Percentiles rank a stretch among this genome's conserved stretches.
Evolutionary conservation across 30 jellyfish, hydroid and myxozoan genomes (phyloP).

Genomic region (Hydractinia symbiolongicarpus): DNA sequence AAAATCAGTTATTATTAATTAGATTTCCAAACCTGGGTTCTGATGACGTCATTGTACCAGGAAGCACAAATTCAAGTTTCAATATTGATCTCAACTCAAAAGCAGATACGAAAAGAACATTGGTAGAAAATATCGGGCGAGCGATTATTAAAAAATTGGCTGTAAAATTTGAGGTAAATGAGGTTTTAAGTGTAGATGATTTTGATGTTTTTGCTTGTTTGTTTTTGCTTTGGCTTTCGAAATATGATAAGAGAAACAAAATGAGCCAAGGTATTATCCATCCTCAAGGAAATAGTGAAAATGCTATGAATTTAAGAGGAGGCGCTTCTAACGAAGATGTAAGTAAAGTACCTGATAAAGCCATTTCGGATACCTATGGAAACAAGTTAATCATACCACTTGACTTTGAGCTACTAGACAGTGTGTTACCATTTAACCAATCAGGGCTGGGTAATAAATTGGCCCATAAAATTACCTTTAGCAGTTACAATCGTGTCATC

Average conservation of each 20-base stretch:
- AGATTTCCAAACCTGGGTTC: neutral
- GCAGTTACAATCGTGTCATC: neutral
- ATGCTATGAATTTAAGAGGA: neutral
- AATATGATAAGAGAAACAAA: neutral
- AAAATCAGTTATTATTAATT: neutral
- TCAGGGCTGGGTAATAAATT: neutral
- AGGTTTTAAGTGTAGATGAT: neutral
- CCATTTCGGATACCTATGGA: constrained; percentile 2
- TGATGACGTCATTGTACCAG: neutral
- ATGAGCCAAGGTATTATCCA: neutral
- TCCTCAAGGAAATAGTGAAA: neutral
- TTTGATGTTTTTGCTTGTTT: neutral
- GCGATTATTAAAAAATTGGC: neutral
- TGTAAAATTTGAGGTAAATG: constrained; percentile 1
- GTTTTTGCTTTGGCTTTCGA: neutral
- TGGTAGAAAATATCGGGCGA: neutral
- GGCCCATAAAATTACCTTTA: neutral
- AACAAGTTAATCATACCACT: neutral
- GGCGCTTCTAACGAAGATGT: neutral
- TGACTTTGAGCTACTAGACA: neutral
- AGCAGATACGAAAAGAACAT: neutral
- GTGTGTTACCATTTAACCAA: neutral
- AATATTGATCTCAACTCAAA: neutral
- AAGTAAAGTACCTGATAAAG: neutral
- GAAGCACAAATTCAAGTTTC: neutral